phyloP scores from a whole-genome alignment of 1,140 invertebrate species.

The Drosophila mayri region DNA sequence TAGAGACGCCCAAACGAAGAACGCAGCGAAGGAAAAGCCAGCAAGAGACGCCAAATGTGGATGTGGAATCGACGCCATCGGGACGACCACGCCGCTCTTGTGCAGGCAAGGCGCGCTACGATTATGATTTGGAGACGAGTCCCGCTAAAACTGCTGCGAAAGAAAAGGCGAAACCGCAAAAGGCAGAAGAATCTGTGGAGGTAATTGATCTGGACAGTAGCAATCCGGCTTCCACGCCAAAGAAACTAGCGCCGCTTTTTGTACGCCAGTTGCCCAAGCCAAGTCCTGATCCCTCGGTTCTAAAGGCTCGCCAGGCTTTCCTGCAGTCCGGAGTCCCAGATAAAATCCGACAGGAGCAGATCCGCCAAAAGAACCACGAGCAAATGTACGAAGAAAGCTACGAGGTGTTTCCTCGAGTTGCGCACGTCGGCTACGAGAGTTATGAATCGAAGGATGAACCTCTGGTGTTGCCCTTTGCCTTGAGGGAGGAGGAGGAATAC shows the following conservation, averaged over 20 bases:
- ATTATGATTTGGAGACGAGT: conserved; percentile 74
- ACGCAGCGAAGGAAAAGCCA: conserved; percentile 27
- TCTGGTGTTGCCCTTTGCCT: conserved; percentile 17
- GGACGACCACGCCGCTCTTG: conserved; percentile 74
- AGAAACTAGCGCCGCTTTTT: conserved; percentile 88
- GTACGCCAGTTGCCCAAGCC: conserved; percentile 85
- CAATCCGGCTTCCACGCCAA: conserved; percentile 54
- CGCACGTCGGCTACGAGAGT: conserved; percentile 84
- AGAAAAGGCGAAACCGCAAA: not conserved
- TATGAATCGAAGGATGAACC: not conserved
- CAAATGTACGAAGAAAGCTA: conserved; percentile 78
- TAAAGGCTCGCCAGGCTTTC: conserved; percentile 87
- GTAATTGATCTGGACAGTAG: conserved; percentile 71
- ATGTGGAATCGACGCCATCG: conserved; percentile 41
- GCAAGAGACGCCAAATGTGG: conserved; percentile 9
- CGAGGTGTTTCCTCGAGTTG: conserved; percentile 86
- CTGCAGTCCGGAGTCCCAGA: conserved; percentile 87
- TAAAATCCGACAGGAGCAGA: conserved; percentile 86
- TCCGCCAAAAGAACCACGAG: conserved; percentile 82
- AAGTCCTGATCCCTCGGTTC: conserved; percentile 85
- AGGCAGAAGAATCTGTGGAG: conserved; percentile 37
- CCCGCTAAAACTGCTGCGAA: conserved; percentile 48
- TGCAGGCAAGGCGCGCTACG: conserved; percentile 74
- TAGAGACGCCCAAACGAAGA: conserved; percentile 63
- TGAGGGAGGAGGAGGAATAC: conserved; percentile 10